Evolutionary conservation across 37 sponge, comb jelly and placozoan species (phyloP), one percentile per base, ranked within the genome.

Genomic region (Dysidea cf. avara): DNA sequence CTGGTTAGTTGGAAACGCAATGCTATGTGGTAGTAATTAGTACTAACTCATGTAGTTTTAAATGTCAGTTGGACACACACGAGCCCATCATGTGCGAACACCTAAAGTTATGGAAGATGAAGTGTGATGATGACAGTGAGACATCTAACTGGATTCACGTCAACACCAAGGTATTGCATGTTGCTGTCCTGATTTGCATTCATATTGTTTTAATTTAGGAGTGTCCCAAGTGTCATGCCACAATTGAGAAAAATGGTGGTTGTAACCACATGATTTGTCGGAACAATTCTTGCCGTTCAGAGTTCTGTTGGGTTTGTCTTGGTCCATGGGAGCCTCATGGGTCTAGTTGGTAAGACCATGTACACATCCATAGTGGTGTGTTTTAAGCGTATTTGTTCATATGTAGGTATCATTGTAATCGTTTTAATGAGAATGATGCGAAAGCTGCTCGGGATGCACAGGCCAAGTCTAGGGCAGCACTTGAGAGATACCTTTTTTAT

Each of bases 161-260:
- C 30, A 95, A 95, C 63, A 95, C 96, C 21, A 95, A 95, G 85
- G 93, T 84, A 38, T n/a, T n/a, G n/a, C n/a, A n/a, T n/a, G n/a
- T n/a, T n/a, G n/a, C n/a, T n/a, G n/a, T 11, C 7, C 28, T 56
- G 58, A 29, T 56, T 56, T n/a, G n/a, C n/a, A 9, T 43, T 43
- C 46, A 43, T 9, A 43, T 43, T 43, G 7, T 43, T 9, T 43
- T n/a, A n/a, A n/a, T n/a, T 5, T 43, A 87, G 87, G 88, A 91
- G 52, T 95, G 96, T 75, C 88, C 87, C 0, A 95, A 91, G 76
- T 95, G 96, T 73, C 85, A 69, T 46, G 82, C 89, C 12, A 84
- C 96, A 39, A 95, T 95, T 74, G 96, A 95, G 81, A 95, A 95
- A 76, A 90, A 74, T 75, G 96, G 96, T 24, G 96, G 96, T 36